Conservation (phyloP, 2,113 vertebrate species). For the Athene cunicularia region DNA sequence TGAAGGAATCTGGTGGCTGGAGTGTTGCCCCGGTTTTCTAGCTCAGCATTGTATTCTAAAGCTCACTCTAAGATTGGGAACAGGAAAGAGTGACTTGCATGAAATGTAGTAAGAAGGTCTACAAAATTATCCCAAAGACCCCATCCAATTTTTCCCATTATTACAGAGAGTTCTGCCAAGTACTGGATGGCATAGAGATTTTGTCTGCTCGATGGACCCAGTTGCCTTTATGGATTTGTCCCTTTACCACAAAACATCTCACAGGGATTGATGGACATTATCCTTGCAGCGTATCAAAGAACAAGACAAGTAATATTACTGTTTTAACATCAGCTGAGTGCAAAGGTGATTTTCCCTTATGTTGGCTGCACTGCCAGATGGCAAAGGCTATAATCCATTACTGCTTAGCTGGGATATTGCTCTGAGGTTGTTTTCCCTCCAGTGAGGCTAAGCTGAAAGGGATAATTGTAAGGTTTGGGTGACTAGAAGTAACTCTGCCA, state of each 20-base stretch:
- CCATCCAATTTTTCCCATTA: fast-evolving
- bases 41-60: background rate
- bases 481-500: background rate
- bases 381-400: background rate
- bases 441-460: background rate
- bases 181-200: background rate
- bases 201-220: background rate
- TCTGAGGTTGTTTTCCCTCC: background rate
- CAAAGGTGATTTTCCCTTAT: background rate
- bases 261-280: background rate
- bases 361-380: background rate
- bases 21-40: background rate
- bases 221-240: background rate
- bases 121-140: background rate
- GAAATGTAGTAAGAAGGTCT: background rate
- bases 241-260: background rate
- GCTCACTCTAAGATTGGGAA: background rate
- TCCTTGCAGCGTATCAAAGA: background rate
- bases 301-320: background rate
- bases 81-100: background rate
- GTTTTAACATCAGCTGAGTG: background rate
- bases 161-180: background rate
- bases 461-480: background rate
- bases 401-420: background rate
- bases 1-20: background rate